Conservation (phyloP, 2,888 invertebrate genomes). For the Lacanobia oleracea region DNA sequence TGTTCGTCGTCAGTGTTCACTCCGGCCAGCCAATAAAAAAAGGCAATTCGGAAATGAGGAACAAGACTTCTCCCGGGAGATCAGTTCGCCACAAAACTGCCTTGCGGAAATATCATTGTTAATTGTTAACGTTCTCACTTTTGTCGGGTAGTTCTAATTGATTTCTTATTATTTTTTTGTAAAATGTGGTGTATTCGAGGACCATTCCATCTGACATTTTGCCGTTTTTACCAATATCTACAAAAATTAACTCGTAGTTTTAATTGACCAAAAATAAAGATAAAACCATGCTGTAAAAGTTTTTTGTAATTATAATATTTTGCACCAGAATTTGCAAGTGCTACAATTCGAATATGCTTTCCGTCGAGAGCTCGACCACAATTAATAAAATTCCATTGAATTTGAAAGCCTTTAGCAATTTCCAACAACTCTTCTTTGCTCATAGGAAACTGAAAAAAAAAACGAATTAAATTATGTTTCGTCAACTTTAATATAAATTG, state of each 20-base stretch:
- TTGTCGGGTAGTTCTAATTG: constrained; percentile 37
- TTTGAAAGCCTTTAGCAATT: constrained; percentile 32
- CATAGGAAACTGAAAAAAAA: constrained; percentile 45
- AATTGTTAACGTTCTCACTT: constrained; percentile 39
- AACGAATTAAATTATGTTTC: constrained; percentile 21
- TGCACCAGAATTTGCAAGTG: constrained; percentile 50
- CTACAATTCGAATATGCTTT: constrained; percentile 51
- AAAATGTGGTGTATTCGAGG: constrained; percentile 46
- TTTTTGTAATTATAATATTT: constrained; percentile 64
- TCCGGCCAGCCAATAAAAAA: no score
- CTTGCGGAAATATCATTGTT: no score
- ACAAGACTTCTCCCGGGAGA: no score
- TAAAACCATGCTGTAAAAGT: constrained; percentile 45
- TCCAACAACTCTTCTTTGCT: constrained; percentile 46
- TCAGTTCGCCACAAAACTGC: no score
- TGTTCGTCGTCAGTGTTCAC: no score
- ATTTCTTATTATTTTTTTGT: constrained; percentile 31
- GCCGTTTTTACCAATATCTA: constrained; percentile 54
- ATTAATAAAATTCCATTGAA: constrained; percentile 53
- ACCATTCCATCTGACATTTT: constrained; percentile 57
- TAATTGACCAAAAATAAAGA: constrained; percentile 54
- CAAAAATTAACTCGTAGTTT: constrained; percentile 50
- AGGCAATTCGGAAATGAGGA: no score
- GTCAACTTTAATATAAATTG: constrained; percentile 22
- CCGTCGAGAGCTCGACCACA: constrained; percentile 54